These are phyloP conservation scores for Acanthurus tractus DNA, from an alignment of 2,797 vertebrate species.

Conservation along the genomic window DNA sequence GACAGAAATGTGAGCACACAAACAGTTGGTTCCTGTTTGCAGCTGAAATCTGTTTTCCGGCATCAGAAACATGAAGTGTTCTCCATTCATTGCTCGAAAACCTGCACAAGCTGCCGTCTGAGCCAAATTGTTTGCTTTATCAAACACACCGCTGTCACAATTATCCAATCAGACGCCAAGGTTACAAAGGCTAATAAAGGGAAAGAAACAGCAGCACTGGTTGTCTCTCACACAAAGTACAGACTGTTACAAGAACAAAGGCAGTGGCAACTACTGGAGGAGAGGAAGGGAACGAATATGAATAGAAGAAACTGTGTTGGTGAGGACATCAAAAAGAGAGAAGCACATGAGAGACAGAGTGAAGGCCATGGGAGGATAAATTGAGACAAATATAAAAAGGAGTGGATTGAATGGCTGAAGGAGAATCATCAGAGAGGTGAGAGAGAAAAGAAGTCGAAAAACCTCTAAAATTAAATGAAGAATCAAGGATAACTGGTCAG, in stretches of 20 bases:
- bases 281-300: not conserved
- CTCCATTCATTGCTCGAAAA: not conserved
- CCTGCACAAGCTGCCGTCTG: not conserved
- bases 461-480: slow-evolving; percentile 21
- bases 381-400: not conserved
- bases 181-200: slow-evolving; percentile 42
- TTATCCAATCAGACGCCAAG: slow-evolving; percentile 37
- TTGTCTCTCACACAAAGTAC: slow-evolving; percentile 3
- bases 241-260: slow-evolving; percentile 6
- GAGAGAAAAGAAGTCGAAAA: slow-evolving; percentile 22
- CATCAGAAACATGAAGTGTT: not conserved
- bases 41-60: not conserved
- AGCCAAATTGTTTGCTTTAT: slow-evolving; percentile 19
- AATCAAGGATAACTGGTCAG: slow-evolving; percentile 7
- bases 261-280: not conserved
- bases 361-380: slow-evolving; percentile 18
- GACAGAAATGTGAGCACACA: not conserved
- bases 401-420: slow-evolving; percentile 13
- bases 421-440: not conserved
- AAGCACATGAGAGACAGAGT: slow-evolving; percentile 6
- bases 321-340: slow-evolving; percentile 2
- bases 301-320: slow-evolving; percentile 15
- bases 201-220: not conserved
- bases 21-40: not conserved
- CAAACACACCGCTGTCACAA: slow-evolving; percentile 17